These are phyloP conservation scores for Tiliqua scincoides DNA, from an alignment of 2,113 vertebrate genomes.

Conservation along the genomic window DNA sequence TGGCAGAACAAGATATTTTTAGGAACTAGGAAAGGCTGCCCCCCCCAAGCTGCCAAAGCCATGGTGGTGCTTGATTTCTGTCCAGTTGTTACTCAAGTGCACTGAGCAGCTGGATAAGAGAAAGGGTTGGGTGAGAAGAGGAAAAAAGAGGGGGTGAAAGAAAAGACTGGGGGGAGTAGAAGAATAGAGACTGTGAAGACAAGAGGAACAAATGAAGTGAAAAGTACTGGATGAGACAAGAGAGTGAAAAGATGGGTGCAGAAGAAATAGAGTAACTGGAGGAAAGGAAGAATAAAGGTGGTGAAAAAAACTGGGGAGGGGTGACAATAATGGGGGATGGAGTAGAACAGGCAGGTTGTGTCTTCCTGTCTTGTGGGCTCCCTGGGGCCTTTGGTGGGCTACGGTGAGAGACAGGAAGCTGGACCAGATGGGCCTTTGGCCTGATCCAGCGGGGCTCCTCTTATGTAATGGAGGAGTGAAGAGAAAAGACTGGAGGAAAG, in stretches of 20 bases:
- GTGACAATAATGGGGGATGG: not conserved
- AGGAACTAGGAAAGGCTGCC: slow-evolving; percentile 29
- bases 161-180: not conserved
- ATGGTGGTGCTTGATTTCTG: not conserved
- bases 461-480: too few species aligned
- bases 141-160: not conserved
- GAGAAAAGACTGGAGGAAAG: not conserved
- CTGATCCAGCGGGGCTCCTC: too few species aligned
- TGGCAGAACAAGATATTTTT: slow-evolving; percentile 34
- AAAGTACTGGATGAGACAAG: too few species aligned
- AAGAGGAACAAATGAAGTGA: too few species aligned
- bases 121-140: not conserved
- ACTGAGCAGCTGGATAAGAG: not conserved
- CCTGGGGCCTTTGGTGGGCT: too few species aligned
- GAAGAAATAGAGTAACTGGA: not conserved
- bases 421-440: too few species aligned
- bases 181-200: too few species aligned
- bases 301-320: not conserved
- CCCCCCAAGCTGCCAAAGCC: slow-evolving; percentile 19
- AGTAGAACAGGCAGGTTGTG: too few species aligned
- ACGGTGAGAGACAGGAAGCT: too few species aligned
- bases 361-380: too few species aligned
- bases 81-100: not conserved
- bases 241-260: too few species aligned
- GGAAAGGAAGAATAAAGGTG: too few species aligned